phyloP scores from a whole-genome alignment of 2,888 invertebrate genomes.

The Chirona hameri region DNA sequence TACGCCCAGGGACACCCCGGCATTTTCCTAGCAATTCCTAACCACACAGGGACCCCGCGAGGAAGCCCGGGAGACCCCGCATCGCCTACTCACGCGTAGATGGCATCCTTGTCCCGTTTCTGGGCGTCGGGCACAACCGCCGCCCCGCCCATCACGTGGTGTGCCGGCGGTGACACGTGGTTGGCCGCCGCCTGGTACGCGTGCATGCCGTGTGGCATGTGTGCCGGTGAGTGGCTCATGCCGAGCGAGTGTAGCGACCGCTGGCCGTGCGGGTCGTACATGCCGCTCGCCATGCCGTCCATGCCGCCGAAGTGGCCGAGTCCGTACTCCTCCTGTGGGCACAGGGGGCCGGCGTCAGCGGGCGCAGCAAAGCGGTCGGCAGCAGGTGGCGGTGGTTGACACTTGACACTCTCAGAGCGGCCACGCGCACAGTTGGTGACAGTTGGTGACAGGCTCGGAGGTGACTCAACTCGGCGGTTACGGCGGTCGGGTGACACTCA shows the following conservation, averaged over 20 bases:
- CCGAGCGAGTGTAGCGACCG: conserved; percentile 10
- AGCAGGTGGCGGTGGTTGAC: background rate
- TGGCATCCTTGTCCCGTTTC: conserved; percentile 97
- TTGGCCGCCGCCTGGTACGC: conserved; percentile 24
- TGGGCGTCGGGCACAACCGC: conserved; percentile 73
- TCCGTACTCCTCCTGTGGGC: conserved; percentile 29
- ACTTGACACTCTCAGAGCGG: background rate
- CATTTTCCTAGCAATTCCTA: no score
- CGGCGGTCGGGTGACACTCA: background rate
- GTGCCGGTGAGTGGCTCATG: conserved; percentile 25
- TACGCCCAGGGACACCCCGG: background rate
- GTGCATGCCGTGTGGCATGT: conserved; percentile 25
- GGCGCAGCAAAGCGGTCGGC: background rate
- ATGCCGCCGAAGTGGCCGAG: conserved; percentile 9
- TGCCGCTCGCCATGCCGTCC: conserved; percentile 26
- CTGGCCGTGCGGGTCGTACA: conserved; percentile 30
- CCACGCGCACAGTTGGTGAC: background rate
- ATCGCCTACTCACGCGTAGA: conserved; percentile 82
- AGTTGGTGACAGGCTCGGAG: no score
- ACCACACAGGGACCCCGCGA: no score
- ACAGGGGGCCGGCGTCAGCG: conserved; percentile 10
- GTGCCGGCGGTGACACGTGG: conserved; percentile 34
- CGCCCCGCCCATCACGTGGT: conserved; percentile 38
- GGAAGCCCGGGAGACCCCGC: background rate
- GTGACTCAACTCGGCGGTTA: no score